Percentiles rank a stretch among this genome's conserved stretches.
Conservation (phyloP, 2,888 invertebrate species). For the Lapara coniferarum region DNA sequence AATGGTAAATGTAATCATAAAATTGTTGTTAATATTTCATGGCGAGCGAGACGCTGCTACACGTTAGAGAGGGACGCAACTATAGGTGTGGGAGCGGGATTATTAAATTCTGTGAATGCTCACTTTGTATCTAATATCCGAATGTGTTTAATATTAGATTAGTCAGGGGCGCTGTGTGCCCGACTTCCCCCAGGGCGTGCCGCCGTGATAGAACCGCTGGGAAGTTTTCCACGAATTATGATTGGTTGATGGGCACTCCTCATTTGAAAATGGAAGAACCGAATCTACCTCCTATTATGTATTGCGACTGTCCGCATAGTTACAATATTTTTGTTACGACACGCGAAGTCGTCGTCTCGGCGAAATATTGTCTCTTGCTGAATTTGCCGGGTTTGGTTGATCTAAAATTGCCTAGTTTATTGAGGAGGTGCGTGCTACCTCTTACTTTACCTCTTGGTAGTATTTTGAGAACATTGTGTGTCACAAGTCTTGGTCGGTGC, state of each 20-base stretch:
- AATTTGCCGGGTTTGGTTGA: background rate
- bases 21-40: conserved; percentile 83
- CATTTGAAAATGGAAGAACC: conserved; percentile 67
- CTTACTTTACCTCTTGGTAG: background rate
- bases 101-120: conserved; percentile 83
- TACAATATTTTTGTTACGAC: conserved; percentile 27
- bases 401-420: conserved; percentile 10
- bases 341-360: conserved; percentile 26
- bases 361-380: conserved; percentile 23
- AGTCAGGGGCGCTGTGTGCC: conserved; percentile 64
- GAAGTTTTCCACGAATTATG: conserved; percentile 67
- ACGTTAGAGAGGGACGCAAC: conserved; percentile 45
- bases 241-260: conserved; percentile 68
- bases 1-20: conserved; percentile 82
- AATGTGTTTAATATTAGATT: conserved; percentile 84
- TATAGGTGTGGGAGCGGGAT: conserved; percentile 68
- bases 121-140: conserved; percentile 83
- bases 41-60: conserved; percentile 51
- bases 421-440: background rate
- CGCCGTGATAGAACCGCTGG: conserved; percentile 70
- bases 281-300: background rate
- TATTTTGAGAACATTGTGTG: background rate
- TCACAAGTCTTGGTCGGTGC: background rate
- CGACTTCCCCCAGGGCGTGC: conserved; percentile 64
- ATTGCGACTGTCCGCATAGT: conserved; percentile 23